Evolutionary conservation across 1,140 invertebrate species (phyloP).

Genomic region (Antheraea mylitta): DNA sequence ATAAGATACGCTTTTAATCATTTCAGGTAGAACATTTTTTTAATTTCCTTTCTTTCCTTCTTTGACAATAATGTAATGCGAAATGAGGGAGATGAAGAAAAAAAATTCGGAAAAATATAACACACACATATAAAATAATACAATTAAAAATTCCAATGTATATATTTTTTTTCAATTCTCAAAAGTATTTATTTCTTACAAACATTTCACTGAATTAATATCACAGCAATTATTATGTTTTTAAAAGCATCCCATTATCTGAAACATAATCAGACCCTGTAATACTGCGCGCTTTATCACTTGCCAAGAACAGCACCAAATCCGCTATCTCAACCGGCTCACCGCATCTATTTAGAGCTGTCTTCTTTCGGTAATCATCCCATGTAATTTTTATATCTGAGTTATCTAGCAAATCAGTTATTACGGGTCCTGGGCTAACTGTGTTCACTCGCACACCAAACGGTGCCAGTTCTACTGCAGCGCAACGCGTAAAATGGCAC

Average conservation of each 20-base stretch:
- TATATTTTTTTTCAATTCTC: too few species aligned
- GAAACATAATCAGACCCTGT: slow-evolving; percentile 77
- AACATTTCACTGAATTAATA: too few species aligned
- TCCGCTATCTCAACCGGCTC: not conserved
- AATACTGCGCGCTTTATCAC: slow-evolving; percentile 79
- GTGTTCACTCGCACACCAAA: slow-evolving; percentile 80
- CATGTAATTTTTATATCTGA: not conserved
- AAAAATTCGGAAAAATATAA: too few species aligned
- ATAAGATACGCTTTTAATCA: too few species aligned
- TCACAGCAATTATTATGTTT: not conserved
- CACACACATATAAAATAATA: too few species aligned
- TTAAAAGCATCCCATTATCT: slow-evolving; percentile 16
- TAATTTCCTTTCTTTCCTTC: too few species aligned
- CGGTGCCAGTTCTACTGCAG: slow-evolving; percentile 79
- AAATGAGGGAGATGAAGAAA: too few species aligned
- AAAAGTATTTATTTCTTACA: too few species aligned
- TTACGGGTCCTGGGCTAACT: slow-evolving; percentile 83
- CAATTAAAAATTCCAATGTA: too few species aligned
- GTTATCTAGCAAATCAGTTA: slow-evolving; percentile 81
- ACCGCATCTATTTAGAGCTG: slow-evolving; percentile 9
- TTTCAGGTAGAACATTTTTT: too few species aligned
- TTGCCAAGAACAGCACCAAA: too few species aligned
- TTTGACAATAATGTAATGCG: too few species aligned
- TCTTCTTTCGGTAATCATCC: not conserved
- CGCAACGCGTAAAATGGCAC: slow-evolving; percentile 85